Evolutionary conservation across 2,113 vertebrate genomes (phyloP), one percentile per base, ranked within the genome.

Genomic region (Octodon degus): DNA sequence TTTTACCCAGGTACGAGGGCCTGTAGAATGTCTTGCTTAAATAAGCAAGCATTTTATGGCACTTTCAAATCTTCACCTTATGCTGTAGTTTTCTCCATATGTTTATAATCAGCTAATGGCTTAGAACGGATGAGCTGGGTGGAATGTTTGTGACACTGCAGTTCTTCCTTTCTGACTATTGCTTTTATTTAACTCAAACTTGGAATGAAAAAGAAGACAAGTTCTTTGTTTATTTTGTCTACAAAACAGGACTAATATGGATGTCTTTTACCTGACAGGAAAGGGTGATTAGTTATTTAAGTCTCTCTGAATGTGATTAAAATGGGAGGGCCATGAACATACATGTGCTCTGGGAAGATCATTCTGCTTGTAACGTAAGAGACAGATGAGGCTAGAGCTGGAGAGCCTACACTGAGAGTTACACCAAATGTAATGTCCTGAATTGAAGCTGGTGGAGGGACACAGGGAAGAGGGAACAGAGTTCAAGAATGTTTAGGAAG

Each of bases 51-150:
- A 93, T 95, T 24, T 96, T 89, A 86, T 90, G 67, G 53, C 86
- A 12, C 76, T 97, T 97, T 98, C 97, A 97, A 98, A 89, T 97
- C 87, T 97, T 97, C 95, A 55, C 95, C 82, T 96, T 97, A 37
- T 76, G 86, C 91, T 89, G 93, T 91, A 86, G 67, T 97, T 98
- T 98, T 70, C 90, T 98, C 93, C 94, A 65, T 94, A 83, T 97
- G 95, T 89, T 97, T 97, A 70, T 92, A 94, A 89, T 98, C 97
- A 98, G 12, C 68, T 84, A 82, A 97, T 91, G 93, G 95, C 68
- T 62, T 10, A 97, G 92, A 97, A 86, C 62, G 95, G 94, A 96
- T 91, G 96, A 97, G 58, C 50, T 95, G 25, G 82, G 94, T 8
- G 9, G 93, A 98, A 96, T 96, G 37, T 95, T 98, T 97, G 88